phyloP scores from a whole-genome alignment of 2,113 vertebrate genomes.

The Larimichthys polyactis region DNA sequence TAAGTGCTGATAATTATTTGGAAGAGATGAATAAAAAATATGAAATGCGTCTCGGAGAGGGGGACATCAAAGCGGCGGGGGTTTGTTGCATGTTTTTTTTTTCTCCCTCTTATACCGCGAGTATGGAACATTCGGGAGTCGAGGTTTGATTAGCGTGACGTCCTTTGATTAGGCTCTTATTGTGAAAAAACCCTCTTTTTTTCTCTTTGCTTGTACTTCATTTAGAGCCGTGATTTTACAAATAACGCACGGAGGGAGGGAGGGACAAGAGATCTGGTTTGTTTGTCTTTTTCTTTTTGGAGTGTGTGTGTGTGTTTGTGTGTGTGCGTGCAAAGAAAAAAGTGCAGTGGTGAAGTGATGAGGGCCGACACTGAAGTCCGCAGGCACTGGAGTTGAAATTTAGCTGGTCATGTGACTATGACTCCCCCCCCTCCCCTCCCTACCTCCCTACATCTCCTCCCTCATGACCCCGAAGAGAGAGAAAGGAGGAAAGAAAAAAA shows the following conservation, averaged over 20 bases:
- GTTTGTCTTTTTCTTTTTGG: neutral
- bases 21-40: constrained; percentile 64
- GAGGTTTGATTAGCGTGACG: constrained; percentile 67
- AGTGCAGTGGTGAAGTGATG: constrained; percentile 59
- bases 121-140: constrained; percentile 39
- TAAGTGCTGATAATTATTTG: constrained; percentile 80
- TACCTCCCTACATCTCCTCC: neutral
- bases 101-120: constrained; percentile 37
- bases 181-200: constrained; percentile 32
- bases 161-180: constrained; percentile 64
- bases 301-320: neutral
- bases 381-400: constrained; percentile 72
- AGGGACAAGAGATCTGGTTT: neutral
- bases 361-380: constrained; percentile 65
- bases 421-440: neutral
- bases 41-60: constrained; percentile 52
- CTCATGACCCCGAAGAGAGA: constrained; percentile 49
- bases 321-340: constrained; percentile 1
- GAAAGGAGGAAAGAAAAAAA: constrained; percentile 7
- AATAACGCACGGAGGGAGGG: constrained; percentile 24
- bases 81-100: constrained; percentile 38
- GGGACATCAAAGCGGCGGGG: constrained; percentile 64
- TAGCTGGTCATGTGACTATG: constrained; percentile 75
- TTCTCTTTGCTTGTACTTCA: constrained; percentile 43
- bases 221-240: constrained; percentile 24